Base-by-base conservation (phyloP, 2,113 vertebrate species). In the Eclectus roratus region DNA sequence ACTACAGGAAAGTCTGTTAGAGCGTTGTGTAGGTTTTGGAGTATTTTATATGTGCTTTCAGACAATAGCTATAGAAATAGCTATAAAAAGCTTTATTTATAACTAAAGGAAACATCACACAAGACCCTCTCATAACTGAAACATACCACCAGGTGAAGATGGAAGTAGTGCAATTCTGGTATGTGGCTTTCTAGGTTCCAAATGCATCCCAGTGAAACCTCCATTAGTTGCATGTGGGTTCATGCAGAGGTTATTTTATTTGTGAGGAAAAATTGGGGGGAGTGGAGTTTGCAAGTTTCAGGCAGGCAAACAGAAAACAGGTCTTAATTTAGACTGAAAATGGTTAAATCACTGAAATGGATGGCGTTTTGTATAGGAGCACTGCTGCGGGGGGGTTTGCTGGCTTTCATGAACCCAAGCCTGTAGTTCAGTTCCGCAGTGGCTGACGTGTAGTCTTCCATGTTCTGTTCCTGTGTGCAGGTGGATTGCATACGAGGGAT, bases 401-500 rank as follows among this genome's bases (percentile, higher is more conserved):
- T 25, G 27, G 5, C 27, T 84, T 46, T 70, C 13, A 43, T 10
- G 61, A 44, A 31, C 37, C 25, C 20, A 63, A 13, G 20, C 33
- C 76, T 66, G 35, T 39, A 21, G 37, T 16, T 78, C 4, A n/a
- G 17, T 52, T 93, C 37, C 49, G 47, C 76, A 23, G 0, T 37
- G 55, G 27, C 35, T 91, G 61, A 61, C 10, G 0, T 50, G 25
- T 23, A 3, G 29, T 24, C 23, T 44, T 47, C 31, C 13, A 0
- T 1, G 3, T 52, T 78, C n/a, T 83, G 13, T 76, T 71, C 70
- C 29, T 78, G 11, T 55, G 23, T 68, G 24, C 70, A 99, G 99
- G 81, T 99, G 99, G 99, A 98, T 98, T 96, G 98, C 96, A 7
- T 99, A 98, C 6, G 98, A 99, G 95, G 98, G 98, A 70, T 95